Conservation (phyloP, 2,113 vertebrate species). For the Lepus americanus region DNA sequence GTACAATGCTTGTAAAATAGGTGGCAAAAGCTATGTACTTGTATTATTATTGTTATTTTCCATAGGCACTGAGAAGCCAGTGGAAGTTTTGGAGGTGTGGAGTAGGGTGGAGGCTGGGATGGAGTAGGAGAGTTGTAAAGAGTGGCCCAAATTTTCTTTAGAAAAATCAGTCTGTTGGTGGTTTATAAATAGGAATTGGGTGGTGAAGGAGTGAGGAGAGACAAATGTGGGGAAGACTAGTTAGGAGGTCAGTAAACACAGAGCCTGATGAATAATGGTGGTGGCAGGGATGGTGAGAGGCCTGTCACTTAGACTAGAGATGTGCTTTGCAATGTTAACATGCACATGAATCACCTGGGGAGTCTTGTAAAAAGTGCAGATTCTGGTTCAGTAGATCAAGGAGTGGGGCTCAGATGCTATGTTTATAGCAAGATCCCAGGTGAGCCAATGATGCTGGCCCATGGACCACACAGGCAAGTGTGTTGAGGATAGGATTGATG, state of each 20-base stretch:
- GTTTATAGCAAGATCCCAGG: neutral
- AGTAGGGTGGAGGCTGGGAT: neutral
- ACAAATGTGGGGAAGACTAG: neutral
- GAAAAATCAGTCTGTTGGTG: neutral
- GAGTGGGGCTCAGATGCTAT: neutral
- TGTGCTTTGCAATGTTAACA: neutral
- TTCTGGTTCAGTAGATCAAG: neutral
- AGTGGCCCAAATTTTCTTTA: conserved; percentile 28
- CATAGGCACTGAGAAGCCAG: neutral
- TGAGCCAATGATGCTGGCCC: neutral
- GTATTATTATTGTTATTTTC: neutral
- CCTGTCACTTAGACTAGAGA: neutral
- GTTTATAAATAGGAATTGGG: conserved; percentile 24
- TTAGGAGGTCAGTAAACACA: neutral
- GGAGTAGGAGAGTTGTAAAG: neutral
- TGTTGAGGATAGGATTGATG: neutral
- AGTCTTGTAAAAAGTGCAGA: conserved; percentile 16
- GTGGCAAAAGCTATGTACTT: neutral
- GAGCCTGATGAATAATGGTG: neutral
- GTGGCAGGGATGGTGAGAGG: neutral
- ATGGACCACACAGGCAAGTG: neutral
- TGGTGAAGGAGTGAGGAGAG: neutral
- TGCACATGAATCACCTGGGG: neutral
- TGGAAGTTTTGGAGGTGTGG: conserved; percentile 12
- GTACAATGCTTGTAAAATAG: conserved; percentile 34